Evolutionary conservation across 2,113 vertebrate genomes (phyloP).

Genomic region (Osmerus eperlanus): DNA sequence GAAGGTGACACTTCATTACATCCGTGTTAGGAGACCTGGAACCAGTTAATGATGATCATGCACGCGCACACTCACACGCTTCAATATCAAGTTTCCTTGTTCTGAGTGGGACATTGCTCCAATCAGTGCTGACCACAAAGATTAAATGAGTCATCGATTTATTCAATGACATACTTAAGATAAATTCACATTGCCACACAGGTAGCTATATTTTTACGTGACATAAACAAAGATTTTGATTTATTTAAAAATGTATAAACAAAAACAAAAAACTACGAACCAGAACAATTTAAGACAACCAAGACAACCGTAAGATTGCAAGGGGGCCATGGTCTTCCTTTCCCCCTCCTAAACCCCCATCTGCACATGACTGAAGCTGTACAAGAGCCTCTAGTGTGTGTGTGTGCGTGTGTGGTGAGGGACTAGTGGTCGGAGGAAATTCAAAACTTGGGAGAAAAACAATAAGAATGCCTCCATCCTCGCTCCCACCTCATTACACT

Average conservation of each 20-base stretch:
- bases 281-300: conserved; percentile 13
- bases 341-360: too few species aligned
- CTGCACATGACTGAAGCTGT: too few species aligned
- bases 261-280: conserved; percentile 18
- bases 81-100: too few species aligned
- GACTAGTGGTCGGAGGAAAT: neutral
- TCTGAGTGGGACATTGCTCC: neutral
- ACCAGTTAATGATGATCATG: neutral
- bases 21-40: conserved; percentile 19
- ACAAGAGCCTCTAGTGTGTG: too few species aligned
- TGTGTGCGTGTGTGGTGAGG: too few species aligned
- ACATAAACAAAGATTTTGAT: neutral
- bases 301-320: neutral
- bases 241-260: neutral
- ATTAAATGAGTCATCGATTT: conserved; percentile 40
- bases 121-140: neutral
- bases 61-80: conserved; percentile 11
- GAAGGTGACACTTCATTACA: conserved; percentile 45
- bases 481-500: neutral
- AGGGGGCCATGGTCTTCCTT: too few species aligned
- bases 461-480: neutral
- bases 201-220: conserved; percentile 34
- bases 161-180: conserved; percentile 38
- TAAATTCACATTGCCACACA: conserved; percentile 50
- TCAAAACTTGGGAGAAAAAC: neutral